Percentiles rank a stretch among this genome's conserved stretches.
Evolutionary conservation across 2,888 invertebrate genomes (phyloP).

Genomic region (Coleophora flavipennella): DNA sequence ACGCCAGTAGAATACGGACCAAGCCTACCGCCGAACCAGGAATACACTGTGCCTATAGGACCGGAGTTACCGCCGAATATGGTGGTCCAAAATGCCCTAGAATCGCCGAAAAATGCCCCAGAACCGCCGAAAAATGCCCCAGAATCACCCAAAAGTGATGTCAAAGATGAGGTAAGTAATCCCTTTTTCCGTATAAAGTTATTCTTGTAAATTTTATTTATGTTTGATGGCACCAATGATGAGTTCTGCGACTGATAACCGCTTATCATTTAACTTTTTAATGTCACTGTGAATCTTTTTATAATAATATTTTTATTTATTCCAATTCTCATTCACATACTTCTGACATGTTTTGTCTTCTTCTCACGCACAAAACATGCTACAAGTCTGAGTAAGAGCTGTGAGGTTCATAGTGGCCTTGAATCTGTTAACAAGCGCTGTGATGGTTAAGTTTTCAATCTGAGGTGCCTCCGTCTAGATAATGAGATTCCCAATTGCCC

Average conservation of each 20-base stretch:
- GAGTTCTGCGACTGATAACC: constrained; percentile 39
- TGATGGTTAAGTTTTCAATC: constrained; percentile 71
- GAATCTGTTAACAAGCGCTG: constrained; percentile 33
- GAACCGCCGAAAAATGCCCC: constrained; percentile 30
- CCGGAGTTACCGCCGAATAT: constrained; percentile 48
- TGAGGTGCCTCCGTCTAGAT: constrained; percentile 45
- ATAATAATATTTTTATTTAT: constrained; percentile 5
- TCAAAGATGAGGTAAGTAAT: constrained; percentile 28
- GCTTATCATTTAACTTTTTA: constrained; percentile 31
- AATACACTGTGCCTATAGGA: constrained; percentile 50
- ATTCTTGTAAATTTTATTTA: neutral
- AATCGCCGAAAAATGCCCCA: constrained; percentile 22
- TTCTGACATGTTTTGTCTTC: constrained; percentile 24
- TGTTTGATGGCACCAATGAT: constrained; percentile 32
- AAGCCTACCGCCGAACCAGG: constrained; percentile 40
- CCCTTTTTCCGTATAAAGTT: no score
- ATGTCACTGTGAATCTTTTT: constrained; percentile 18
- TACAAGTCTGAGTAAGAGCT: constrained; percentile 17
- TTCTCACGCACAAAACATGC: constrained; percentile 16
- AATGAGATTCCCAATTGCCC: no score
- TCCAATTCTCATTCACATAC: constrained; percentile 11
- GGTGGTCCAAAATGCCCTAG: constrained; percentile 17
- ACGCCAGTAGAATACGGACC: constrained; percentile 47
- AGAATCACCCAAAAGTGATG: constrained; percentile 20
- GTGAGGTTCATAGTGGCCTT: constrained; percentile 24